phyloP scores from a whole-genome alignment of 2,888 invertebrate genomes.

The Napeogenes inachia region DNA sequence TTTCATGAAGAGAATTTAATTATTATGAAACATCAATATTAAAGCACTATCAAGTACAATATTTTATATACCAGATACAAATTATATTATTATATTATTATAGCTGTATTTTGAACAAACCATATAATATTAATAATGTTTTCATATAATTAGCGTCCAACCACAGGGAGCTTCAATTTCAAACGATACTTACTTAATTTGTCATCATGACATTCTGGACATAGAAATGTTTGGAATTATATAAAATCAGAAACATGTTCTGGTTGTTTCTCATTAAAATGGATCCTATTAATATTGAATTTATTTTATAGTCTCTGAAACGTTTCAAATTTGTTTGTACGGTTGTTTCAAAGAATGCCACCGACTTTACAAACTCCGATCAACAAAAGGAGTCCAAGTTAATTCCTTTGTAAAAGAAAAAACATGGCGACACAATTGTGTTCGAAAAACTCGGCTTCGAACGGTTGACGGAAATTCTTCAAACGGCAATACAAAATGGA shows the following conservation, averaged over 20 bases:
- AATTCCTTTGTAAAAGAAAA: slow-evolving; percentile 31
- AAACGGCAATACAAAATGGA: background rate
- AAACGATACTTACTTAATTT: too few species aligned
- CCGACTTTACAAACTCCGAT: slow-evolving; percentile 17
- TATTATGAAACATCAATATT: background rate
- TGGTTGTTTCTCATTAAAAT: background rate
- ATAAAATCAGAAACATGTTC: too few species aligned
- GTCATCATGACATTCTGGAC: too few species aligned
- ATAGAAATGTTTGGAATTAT: too few species aligned
- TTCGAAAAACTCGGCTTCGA: slow-evolving; percentile 2
- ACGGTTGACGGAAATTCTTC: background rate
- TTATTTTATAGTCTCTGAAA: background rate
- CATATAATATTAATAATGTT: too few species aligned
- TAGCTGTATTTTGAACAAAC: background rate
- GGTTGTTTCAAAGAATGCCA: slow-evolving; percentile 18
- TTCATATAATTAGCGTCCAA: too few species aligned
- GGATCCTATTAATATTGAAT: background rate
- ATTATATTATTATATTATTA: background rate
- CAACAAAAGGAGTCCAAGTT: slow-evolving; percentile 29
- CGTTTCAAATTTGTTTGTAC: slow-evolving; percentile 21
- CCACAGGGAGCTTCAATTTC: too few species aligned
- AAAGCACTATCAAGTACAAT: background rate
- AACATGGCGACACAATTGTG: slow-evolving; percentile 18
- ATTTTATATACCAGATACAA: background rate
- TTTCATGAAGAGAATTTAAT: background rate